A percentile compares a stretch with the other conserved stretches of the same genome.
Evolutionary conservation across 2,113 vertebrate species (phyloP).

Genomic region (Mustela lutreola): DNA sequence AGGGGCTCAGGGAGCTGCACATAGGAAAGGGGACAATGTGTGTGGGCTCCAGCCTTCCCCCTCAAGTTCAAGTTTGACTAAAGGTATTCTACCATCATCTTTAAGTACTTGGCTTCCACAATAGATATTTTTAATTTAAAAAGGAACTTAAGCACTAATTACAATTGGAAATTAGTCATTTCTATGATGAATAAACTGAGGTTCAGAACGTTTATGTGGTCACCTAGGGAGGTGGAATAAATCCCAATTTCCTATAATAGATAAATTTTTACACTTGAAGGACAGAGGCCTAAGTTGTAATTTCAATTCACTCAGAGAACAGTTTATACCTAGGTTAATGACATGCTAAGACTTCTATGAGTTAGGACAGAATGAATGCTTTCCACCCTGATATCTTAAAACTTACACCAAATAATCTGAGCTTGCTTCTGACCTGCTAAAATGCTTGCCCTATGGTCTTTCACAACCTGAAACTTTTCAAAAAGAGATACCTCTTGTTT

Average conservation of each 20-base stretch:
- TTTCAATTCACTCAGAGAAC: slow-evolving; percentile 30
- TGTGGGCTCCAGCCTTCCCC: neutral
- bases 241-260: neutral
- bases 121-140: neutral
- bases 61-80: neutral
- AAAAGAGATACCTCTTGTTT: neutral
- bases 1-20: neutral
- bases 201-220: neutral
- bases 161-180: neutral
- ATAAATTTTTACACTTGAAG: neutral
- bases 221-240: neutral
- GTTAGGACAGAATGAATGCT: slow-evolving; percentile 6
- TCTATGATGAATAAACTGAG: slow-evolving; percentile 28
- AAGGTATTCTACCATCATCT: neutral
- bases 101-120: neutral
- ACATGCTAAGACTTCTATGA: slow-evolving; percentile 37
- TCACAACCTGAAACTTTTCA: neutral
- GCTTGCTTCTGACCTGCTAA: neutral
- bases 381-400: slow-evolving; percentile 11
- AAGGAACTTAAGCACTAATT: neutral
- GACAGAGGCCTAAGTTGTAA: neutral
- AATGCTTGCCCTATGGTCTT: neutral
- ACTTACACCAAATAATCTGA: neutral
- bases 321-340: slow-evolving; percentile 51
- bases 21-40: neutral